A percentile compares a stretch with the other conserved stretches of the same genome.
phyloP scores from a whole-genome alignment of 2,797 vertebrate genomes.

The Limosa lapponica region DNA sequence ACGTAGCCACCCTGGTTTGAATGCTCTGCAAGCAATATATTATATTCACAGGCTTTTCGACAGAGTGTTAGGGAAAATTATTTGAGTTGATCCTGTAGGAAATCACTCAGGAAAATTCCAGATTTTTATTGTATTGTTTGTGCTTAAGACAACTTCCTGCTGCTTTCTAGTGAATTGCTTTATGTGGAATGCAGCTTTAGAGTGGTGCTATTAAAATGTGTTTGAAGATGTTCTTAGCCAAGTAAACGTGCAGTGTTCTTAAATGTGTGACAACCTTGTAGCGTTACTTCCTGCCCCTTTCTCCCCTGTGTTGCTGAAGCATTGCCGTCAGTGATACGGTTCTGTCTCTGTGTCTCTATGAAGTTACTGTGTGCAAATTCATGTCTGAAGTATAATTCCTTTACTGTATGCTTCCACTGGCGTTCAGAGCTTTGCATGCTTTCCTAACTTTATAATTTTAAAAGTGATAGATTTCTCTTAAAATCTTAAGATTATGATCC shows the following conservation, averaged over 20 bases:
- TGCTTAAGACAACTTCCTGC: not conserved
- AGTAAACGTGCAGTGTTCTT: not conserved
- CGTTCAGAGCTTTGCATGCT: not conserved
- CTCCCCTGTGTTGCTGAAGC: constrained; percentile 42
- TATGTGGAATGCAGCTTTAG: constrained; percentile 2
- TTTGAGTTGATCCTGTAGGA: not conserved
- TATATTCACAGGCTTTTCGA: not conserved
- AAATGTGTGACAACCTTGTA: not conserved
- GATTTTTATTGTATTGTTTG: not conserved
- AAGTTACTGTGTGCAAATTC: not conserved
- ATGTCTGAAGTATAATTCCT: not conserved
- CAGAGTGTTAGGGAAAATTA: not conserved
- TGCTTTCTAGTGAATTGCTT: not conserved
- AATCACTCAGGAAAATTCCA: not conserved
- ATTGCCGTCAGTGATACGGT: not conserved
- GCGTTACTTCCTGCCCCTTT: not conserved
- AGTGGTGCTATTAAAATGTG: not conserved
- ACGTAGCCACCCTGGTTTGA: not conserved
- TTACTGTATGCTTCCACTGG: not conserved
- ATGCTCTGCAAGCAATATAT: not conserved
- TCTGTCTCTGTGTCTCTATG: not conserved
- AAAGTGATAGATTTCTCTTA: not conserved
- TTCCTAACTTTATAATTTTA: not conserved
- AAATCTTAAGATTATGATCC: not conserved
- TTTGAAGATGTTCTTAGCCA: not conserved